Conservation (phyloP, 2,113 vertebrate genomes). For the Phyllopteryx taeniolatus region DNA sequence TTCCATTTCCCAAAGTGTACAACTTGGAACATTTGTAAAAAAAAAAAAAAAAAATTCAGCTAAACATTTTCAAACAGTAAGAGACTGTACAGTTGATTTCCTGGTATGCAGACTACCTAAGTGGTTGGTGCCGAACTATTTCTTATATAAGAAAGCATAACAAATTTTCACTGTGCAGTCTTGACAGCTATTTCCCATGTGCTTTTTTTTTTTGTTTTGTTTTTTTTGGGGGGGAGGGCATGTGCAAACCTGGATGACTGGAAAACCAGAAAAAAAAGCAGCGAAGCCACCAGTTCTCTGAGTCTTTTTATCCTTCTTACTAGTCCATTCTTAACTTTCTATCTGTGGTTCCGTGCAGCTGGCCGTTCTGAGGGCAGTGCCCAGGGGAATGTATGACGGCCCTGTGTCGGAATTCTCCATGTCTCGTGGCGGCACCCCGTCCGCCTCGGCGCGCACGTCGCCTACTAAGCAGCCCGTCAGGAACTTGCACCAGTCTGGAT, state of each 20-base stretch:
- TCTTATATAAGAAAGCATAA: too few species aligned
- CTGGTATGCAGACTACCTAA: too few species aligned
- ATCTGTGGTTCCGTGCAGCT: constrained; percentile 71
- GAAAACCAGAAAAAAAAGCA: neutral
- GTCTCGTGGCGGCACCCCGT: constrained; percentile 89
- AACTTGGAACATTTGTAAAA: too few species aligned
- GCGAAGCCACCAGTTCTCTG: neutral
- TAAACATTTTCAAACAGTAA: too few species aligned
- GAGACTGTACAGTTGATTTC: too few species aligned
- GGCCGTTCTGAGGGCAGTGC: constrained; percentile 89
- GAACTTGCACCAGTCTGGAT: constrained; percentile 96
- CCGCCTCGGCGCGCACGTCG: constrained; percentile 85
- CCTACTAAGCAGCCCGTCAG: constrained; percentile 89
- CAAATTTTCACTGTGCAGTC: neutral
- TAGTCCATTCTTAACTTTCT: neutral
- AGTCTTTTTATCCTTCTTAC: neutral
- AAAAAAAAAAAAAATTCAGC: too few species aligned
- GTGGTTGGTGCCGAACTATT: too few species aligned
- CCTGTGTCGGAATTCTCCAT: constrained; percentile 92
- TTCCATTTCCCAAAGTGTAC: too few species aligned
- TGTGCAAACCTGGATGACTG: neutral
- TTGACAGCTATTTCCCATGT: too few species aligned
- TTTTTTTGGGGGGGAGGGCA: too few species aligned
- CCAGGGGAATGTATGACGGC: constrained; percentile 94
- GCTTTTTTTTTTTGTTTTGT: too few species aligned